A percentile compares a stretch with the other conserved stretches of the same genome.
Evolutionary conservation across 2,797 vertebrate species (phyloP).

Genomic region (Danio kyathit): DNA sequence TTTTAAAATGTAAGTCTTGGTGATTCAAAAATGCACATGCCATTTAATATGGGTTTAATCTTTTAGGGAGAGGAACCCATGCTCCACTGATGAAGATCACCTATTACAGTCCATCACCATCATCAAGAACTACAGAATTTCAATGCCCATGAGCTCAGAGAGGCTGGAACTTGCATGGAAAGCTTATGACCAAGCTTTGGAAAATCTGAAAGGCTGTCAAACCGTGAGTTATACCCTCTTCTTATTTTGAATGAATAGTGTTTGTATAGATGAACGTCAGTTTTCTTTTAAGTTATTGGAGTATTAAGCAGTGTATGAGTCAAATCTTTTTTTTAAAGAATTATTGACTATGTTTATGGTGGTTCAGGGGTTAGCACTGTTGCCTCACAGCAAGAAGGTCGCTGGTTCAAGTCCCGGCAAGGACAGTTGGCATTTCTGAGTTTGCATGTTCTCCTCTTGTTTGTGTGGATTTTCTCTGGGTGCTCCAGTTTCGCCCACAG

Average conservation of each 20-base stretch:
- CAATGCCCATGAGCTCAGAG: constrained; percentile 67
- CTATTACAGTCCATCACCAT: constrained; percentile 74
- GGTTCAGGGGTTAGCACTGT: too few species aligned
- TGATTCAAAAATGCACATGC: neutral
- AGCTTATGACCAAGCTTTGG: constrained; percentile 73
- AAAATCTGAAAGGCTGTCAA: constrained; percentile 71
- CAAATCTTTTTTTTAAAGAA: neutral
- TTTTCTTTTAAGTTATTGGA: neutral
- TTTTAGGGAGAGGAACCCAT: constrained; percentile 52
- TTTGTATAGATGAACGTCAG: neutral
- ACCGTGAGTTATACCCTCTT: constrained; percentile 61
- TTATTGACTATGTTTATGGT: too few species aligned
- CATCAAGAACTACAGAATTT: constrained; percentile 69
- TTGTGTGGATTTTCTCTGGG: too few species aligned
- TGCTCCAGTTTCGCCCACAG: too few species aligned
- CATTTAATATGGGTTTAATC: neutral
- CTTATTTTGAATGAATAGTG: neutral
- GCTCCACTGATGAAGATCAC: constrained; percentile 66
- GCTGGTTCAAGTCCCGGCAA: too few species aligned
- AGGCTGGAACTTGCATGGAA: constrained; percentile 72
- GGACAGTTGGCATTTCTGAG: too few species aligned
- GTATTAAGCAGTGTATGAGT: neutral
- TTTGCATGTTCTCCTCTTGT: too few species aligned
- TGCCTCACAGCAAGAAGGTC: too few species aligned
- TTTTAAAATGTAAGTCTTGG: neutral